Conservation (phyloP, 2,797 vertebrate genomes). For the Rhinophrynus dorsalis region DNA sequence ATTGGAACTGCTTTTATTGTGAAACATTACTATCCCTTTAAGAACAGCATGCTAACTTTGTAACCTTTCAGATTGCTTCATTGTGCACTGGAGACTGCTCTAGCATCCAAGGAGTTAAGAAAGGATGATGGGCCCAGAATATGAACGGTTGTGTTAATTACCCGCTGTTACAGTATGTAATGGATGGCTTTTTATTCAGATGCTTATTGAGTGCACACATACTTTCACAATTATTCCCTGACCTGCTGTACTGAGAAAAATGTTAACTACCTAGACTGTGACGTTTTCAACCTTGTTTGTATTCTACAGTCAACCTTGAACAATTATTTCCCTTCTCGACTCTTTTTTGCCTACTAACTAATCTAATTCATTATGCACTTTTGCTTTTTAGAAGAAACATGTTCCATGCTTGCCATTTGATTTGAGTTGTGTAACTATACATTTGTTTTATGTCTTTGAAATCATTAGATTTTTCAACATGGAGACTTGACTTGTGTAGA, state of each 20-base stretch:
- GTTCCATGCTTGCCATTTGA: constrained; percentile 10
- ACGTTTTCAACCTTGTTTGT: constrained; percentile 4
- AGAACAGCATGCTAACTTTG: background rate
- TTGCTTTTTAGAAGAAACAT: constrained; percentile 4
- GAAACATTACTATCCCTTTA: no score
- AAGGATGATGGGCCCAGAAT: background rate
- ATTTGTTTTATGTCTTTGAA: constrained; percentile 14
- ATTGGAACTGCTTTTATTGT: no score
- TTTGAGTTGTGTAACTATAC: constrained; percentile 22
- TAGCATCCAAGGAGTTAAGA: no score
- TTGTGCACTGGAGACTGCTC: no score
- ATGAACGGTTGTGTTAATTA: background rate
- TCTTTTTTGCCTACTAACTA: constrained; percentile 7
- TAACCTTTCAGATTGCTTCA: no score
- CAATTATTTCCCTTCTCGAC: constrained; percentile 9
- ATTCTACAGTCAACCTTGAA: constrained; percentile 25
- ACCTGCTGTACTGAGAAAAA: constrained; percentile 7
- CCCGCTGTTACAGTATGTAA: background rate
- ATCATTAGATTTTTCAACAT: background rate
- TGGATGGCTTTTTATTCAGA: constrained; percentile 12
- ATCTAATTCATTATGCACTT: constrained; percentile 19
- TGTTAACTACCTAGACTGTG: constrained; percentile 5
- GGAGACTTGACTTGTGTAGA: background rate
- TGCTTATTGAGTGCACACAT: no score
- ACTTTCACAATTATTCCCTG: constrained; percentile 14